Evolutionary conservation across 2,888 invertebrate genomes (phyloP), one percentile per base, ranked within the genome.

Genomic region (Callinectes sapidus): DNA sequence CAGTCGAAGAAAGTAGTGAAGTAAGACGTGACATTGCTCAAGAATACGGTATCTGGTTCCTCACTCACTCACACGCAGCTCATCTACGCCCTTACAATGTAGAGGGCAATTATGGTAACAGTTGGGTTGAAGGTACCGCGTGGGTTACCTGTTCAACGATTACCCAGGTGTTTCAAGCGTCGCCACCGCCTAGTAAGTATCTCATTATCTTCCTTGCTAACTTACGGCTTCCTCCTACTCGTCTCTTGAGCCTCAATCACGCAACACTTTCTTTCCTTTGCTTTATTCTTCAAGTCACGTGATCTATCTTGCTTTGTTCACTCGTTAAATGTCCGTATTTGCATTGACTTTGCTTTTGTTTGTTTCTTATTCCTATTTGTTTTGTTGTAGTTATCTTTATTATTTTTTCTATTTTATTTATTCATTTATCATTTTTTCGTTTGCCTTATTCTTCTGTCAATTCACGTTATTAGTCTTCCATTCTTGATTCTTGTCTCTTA

Each of bases 101-200:
- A 32, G 2, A 85, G 2, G 14, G 5, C 42, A 32, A 86, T 86
- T 35, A 86, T 35, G 35, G 35, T 35, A 86, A 39, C 86, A 35
- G 42, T 86, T 39, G 42, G 28, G n/a, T n/a, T 61, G n/a, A 1
- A 71, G 23, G n/a, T 18, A n/a, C n/a, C 28, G 1, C 10, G 16
- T 28, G n/a, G 2, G 5, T 71, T 28, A 71, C 71, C 71, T 71
- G 71, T 71, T 71, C 71, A 23, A 2, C 71, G n/a, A 28, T 71
- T 71, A 71, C 8, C 23, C 71, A 71, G 71, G 71, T 71, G 71
- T 71, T 71, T 71, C 71, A 71, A n/a, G 71, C 71, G 71, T 71
- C 71, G 2, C 71, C 28, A n/a, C 23, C n/a, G 71, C 71, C 71
- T 71, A 10, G 28, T 71, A 71, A 71, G 8, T n/a, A 71, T 28